Base-by-base conservation (phyloP, 2,888 invertebrate species). In the Zhengitettix transpicula region DNA sequence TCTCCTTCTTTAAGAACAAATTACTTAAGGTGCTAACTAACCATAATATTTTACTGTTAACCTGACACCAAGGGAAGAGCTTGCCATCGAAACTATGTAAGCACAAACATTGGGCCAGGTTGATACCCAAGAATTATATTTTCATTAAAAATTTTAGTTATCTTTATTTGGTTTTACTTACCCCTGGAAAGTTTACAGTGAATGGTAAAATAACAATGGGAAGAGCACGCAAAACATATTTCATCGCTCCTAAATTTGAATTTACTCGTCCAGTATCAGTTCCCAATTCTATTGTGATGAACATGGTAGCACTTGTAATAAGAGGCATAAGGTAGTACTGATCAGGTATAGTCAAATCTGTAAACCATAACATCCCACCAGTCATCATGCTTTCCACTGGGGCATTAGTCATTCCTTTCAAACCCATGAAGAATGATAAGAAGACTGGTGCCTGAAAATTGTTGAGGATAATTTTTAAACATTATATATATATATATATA, bases 361-460 rank as follows among this genome's bases (percentile, higher is more conserved):
- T 76, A 71, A 99, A 96, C 98, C 98, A 99, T 67, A 80, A 83
- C 1, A 92, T 65, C 0, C 99, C 99, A 42, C 98, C 98, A 1
- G 81, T 77, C 64, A 82, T 80, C 80, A 98, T 80, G 70, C 94
- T 94, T 52, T 91, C 92, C 44, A 99, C 89, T 1, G 96, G 97
- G 42, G 86, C 80, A 68, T 85, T 87, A 1, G 93, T 84, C 96
- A 99, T 96, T 64, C 81, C 77, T 66, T 91, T 79, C 55, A 99
- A 73, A 0, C 87, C 92, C 75, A 90, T 80, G 70, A 96, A 98
- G 71, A 94, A 89, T 0, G 96, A 94, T 64, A 97, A 74, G 71
- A 98, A 98, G 15, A 98, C 75, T 0, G 95, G 95, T 58, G 81
- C 78, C 83, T 85, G 68, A 57, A 71, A 66, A 57, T 68, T 56